A percentile compares a stretch with the other conserved stretches of the same genome.
phyloP scores from a whole-genome alignment of 2,888 invertebrate species.

The Saturnia japonica region DNA sequence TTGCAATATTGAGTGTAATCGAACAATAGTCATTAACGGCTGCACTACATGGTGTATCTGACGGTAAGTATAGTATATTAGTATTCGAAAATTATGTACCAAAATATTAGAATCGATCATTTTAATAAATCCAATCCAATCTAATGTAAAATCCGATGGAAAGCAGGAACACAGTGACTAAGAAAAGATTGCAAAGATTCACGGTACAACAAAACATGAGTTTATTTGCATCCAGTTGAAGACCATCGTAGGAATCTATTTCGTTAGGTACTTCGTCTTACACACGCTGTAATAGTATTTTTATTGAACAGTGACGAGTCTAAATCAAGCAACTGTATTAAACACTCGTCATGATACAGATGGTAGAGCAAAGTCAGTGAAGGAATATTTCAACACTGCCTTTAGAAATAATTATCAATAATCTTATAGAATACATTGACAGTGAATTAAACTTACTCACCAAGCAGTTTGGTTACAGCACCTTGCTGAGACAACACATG shows the following conservation, averaged over 20 bases:
- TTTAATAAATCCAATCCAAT: not conserved
- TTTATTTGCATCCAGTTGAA: no score
- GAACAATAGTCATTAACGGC: not conserved
- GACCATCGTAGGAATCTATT: no score
- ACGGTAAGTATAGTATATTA: not conserved
- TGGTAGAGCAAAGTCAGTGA: not conserved
- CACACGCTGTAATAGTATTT: not conserved
- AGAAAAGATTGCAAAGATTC: not conserved
- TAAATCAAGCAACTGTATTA: no score
- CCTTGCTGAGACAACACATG: conserved; percentile 96
- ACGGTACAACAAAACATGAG: not conserved
- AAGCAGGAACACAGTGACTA: not conserved
- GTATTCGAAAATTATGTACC: no score
- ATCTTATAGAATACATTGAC: not conserved
- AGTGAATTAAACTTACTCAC: conserved; percentile 81
- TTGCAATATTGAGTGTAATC: not conserved
- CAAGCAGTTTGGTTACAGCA: conserved; percentile 94
- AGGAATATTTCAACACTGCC: not conserved
- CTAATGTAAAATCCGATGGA: not conserved
- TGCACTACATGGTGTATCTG: not conserved
- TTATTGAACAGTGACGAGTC: not conserved
- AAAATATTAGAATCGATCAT: not conserved
- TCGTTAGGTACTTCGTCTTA: not conserved
- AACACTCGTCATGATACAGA: not conserved
- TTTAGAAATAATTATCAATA: not conserved